These are phyloP conservation scores for Parazoanthus atlanticus DNA, from an alignment of 92 coral and sea anemone genomes.

Conservation along the genomic window DNA sequence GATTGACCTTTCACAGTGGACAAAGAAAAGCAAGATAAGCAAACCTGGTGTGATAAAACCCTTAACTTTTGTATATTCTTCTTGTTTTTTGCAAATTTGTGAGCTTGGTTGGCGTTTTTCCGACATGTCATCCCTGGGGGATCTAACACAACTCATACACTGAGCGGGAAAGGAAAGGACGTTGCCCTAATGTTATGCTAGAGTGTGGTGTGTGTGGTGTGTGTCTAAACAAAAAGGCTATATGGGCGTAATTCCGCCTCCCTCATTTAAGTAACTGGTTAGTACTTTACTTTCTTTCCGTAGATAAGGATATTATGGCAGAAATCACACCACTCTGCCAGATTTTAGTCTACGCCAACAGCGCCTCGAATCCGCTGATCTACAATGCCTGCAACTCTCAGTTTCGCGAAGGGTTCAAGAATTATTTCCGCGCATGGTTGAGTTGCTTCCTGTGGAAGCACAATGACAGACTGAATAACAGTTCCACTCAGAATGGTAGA, in stretches of 20 bases:
- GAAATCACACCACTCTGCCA: slow-evolving; percentile 81
- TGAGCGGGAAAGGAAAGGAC: no score
- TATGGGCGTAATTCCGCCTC: background rate
- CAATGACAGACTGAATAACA: slow-evolving; percentile 11
- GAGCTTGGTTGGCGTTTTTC: no score
- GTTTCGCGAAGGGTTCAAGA: slow-evolving; percentile 87
- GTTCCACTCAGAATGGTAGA: background rate
- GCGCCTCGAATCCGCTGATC: slow-evolving; percentile 93
- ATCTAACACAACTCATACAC: no score
- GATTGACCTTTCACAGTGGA: no score
- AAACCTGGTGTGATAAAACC: no score
- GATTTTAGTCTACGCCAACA: slow-evolving; percentile 89
- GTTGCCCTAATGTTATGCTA: no score
- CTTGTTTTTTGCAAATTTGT: no score
- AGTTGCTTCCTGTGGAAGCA: slow-evolving; percentile 54
- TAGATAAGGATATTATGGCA: slow-evolving; percentile 32
- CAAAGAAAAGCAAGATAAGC: no score
- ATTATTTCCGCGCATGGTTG: slow-evolving; percentile 88
- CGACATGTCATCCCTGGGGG: no score
- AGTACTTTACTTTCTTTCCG: background rate
- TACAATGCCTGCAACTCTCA: slow-evolving; percentile 96
- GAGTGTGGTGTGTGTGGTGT: no score
- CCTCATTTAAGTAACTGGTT: background rate
- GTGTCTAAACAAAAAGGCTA: no score
- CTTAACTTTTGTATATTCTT: no score